These are phyloP conservation scores for Spatulosminthurus flaviceps DNA, from an alignment of 2,888 invertebrate species.

Conservation along the genomic window DNA sequence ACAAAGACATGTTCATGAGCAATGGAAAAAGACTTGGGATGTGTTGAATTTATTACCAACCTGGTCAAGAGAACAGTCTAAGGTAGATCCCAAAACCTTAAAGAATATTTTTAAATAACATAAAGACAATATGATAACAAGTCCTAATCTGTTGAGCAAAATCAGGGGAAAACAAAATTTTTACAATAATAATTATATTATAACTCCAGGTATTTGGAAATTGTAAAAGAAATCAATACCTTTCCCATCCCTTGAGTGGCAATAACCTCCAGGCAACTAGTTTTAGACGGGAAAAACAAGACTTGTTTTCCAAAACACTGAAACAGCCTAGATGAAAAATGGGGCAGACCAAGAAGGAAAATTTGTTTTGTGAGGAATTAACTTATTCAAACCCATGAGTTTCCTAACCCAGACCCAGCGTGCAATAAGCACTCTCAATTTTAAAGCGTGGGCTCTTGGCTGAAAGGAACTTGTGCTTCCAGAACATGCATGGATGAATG, in stretches of 20 bases:
- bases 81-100: no score
- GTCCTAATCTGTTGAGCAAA: no score
- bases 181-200: no score
- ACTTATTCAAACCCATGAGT: background rate
- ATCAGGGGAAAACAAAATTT: no score
- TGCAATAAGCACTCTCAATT: background rate
- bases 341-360: background rate
- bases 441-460: background rate
- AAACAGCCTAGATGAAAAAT: background rate
- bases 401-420: background rate
- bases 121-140: no score
- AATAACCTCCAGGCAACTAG: background rate
- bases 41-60: no score
- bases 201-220: background rate
- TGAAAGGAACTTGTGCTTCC: background rate
- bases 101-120: no score
- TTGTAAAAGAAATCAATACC: background rate
- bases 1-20: no score
- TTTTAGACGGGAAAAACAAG: background rate
- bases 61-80: no score
- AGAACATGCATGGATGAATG: background rate
- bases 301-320: background rate
- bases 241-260: no score
- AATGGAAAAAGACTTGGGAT: no score
- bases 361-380: no score